Base-by-base conservation (phyloP, 1,140 invertebrate genomes). In the Drosophila santomea region DNA sequence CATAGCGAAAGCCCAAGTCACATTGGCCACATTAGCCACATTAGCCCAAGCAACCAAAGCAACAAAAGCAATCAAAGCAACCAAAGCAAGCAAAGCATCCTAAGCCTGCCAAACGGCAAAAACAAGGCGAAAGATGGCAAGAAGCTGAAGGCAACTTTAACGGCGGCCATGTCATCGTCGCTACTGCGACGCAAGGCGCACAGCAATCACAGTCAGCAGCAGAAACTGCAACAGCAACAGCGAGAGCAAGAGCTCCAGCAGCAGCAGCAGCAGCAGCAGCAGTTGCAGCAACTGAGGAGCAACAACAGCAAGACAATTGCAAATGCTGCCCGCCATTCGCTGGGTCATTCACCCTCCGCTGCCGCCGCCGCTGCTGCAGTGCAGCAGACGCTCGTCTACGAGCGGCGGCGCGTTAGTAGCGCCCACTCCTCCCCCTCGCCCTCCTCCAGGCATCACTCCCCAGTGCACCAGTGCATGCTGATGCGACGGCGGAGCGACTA, bases 401-500 rank as follows among this genome's bases (percentile, higher is more conserved):
- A 89, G 68, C 64, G 72, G 36, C 74, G 84, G 59, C 78, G 69
- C 50, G 59, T 67, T 32, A 80, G 72, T 62, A 89, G 84, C 48
- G 74, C 84, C 51, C 78, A 81, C 73, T 67, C 81, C 47, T 84
- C 85, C 12, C 85, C 85, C 48, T 51, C n/a, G 78, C 84, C 43
- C 41, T 6, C 15, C 20, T 86, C 66, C 14, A 82, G 77, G 4
- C 68, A 83, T 32, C 73, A 76, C 17, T 86, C 85, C 7, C 82
- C 82, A 7, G 82, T 91, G 48, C 90, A 90, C 74, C 74, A 91
- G 44, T 91, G 90, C 74, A 44, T 91, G 39, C 44, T 91, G 32
- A 71, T 91, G 80, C 90, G 90, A 28, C 86, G 90, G 44, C 90
- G 90, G 54, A 91, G 90, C 77, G 90, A 91, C 64, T 91, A 89